A percentile compares a stretch with the other conserved stretches of the same genome.
phyloP scores from a whole-genome alignment of 2,113 vertebrate species.

The Anarhynchus alexandrinus region DNA sequence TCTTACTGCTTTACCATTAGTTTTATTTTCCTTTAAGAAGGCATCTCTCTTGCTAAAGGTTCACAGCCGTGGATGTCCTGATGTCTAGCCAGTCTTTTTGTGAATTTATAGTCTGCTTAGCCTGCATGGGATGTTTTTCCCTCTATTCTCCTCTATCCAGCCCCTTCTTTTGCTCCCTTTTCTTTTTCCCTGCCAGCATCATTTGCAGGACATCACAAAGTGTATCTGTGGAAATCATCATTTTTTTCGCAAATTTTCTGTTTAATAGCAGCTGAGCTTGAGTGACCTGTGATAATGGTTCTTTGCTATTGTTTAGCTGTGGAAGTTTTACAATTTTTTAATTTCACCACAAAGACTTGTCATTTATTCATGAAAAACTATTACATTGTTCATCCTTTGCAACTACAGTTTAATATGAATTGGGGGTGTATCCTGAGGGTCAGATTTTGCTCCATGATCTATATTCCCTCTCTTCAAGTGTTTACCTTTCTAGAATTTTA shows the following conservation, averaged over 20 bases:
- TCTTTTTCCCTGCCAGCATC: not conserved
- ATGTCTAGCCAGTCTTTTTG: not conserved
- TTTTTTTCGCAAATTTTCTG: not conserved
- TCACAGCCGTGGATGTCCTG: not conserved
- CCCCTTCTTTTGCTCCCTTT: not conserved
- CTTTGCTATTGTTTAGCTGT: not conserved
- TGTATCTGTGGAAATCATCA: not conserved
- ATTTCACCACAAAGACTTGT: not conserved
- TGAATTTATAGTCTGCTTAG: not conserved
- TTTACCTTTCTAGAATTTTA: not conserved
- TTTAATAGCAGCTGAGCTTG: not conserved
- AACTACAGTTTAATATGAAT: not conserved
- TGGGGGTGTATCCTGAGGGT: not conserved
- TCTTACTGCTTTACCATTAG: not conserved
- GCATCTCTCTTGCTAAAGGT: not conserved
- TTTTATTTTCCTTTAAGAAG: not conserved
- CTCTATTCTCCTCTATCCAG: not conserved
- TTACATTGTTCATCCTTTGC: not conserved
- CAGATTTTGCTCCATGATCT: not conserved
- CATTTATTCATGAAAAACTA: not conserved
- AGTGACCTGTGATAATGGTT: not conserved
- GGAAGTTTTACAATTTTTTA: not conserved
- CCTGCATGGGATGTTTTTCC: fast-evolving
- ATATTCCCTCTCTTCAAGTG: not conserved
- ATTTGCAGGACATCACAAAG: not conserved